Conservation (phyloP, 2,797 vertebrate species). For the Eulemur mongoz region DNA sequence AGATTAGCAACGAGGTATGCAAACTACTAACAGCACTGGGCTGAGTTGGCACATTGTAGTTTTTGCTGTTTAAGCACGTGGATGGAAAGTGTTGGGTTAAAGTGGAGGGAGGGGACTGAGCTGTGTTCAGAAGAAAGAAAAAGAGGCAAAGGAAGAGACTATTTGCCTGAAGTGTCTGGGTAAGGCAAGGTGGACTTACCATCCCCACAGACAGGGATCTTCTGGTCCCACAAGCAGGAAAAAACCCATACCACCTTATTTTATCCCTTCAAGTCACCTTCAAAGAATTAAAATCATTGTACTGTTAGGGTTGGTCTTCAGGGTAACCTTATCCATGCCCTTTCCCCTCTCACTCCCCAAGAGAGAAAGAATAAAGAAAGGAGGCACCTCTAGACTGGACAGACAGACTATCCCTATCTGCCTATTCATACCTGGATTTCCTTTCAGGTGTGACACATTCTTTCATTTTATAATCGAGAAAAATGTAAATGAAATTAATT, state of each 20-base stretch:
- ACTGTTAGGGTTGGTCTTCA: background rate
- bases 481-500: background rate
- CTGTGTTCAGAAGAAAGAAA: background rate
- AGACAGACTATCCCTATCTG: background rate
- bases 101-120: background rate
- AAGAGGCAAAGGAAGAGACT: background rate
- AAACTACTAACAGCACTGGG: background rate
- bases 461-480: background rate
- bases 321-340: background rate
- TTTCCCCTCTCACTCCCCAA: background rate
- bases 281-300: background rate
- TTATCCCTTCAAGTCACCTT: background rate
- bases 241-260: background rate
- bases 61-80: background rate
- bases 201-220: background rate
- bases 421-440: background rate
- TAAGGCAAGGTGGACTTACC: background rate
- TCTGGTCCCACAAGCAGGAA: background rate
- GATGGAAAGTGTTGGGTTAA: background rate
- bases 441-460: background rate
- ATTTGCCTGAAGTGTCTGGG: background rate
- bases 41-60: background rate
- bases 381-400: background rate
- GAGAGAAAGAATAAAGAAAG: background rate
- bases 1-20: background rate